Conservation (phyloP, 2,797 vertebrate species). For the Crocidura indochinensis region DNA sequence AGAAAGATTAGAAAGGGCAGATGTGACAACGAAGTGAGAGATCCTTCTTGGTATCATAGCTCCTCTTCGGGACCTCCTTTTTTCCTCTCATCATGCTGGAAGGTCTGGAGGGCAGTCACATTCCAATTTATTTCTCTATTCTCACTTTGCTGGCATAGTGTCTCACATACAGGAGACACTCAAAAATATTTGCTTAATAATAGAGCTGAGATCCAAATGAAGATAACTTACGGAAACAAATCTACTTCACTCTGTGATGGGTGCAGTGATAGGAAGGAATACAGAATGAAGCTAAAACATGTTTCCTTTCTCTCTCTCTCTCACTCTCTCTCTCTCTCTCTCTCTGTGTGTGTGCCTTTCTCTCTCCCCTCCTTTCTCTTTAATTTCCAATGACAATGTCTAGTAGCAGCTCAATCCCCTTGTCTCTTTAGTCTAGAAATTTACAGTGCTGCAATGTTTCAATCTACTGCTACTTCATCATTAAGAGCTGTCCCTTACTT, state of each 20-base stretch:
- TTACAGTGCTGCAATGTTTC: background rate
- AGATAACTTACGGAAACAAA: slow-evolving; percentile 40
- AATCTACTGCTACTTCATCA: background rate
- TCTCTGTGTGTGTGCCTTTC: background rate
- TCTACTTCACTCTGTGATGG: background rate
- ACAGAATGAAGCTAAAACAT: slow-evolving; percentile 5
- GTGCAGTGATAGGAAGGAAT: background rate
- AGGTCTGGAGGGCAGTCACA: background rate
- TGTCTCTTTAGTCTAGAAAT: background rate
- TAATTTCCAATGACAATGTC: background rate
- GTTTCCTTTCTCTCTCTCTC: background rate
- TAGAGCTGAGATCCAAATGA: slow-evolving; percentile 57
- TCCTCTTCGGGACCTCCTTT: background rate
- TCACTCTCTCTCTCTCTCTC: background rate
- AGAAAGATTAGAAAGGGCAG: background rate
- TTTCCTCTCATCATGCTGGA: background rate
- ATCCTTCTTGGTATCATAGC: background rate
- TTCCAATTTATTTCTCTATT: background rate
- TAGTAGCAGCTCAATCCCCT: no score
- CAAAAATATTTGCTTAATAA: slow-evolving; percentile 55
- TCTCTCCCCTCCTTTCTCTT: background rate
- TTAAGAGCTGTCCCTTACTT: background rate
- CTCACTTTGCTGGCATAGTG: background rate
- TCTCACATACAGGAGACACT: slow-evolving; percentile 31
- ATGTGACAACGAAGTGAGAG: background rate